phyloP scores from a whole-genome alignment of 2,113 vertebrate genomes.

The Syngnathoides biaculeatus region DNA sequence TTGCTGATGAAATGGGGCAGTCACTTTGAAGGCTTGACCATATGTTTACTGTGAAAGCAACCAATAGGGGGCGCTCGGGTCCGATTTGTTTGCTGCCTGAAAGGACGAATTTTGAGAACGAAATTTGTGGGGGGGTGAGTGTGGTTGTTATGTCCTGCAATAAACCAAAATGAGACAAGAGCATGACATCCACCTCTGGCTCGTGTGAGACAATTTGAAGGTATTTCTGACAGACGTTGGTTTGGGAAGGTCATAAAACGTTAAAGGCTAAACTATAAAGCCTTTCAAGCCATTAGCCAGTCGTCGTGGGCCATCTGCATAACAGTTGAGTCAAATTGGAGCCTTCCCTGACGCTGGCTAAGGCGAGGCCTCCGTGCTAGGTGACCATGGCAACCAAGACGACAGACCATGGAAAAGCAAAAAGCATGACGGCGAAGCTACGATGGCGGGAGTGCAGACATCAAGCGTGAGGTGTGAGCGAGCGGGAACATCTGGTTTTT shows the following conservation, averaged over 20 bases:
- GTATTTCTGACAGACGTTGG: background rate
- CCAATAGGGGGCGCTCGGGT: background rate
- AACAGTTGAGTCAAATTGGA: conserved; percentile 2
- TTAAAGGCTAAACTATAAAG: background rate
- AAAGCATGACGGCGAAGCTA: conserved; percentile 68
- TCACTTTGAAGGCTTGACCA: no score
- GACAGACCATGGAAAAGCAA: conserved; percentile 63
- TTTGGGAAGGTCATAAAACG: background rate
- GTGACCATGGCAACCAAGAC: conserved; percentile 58
- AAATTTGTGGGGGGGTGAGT: no score
- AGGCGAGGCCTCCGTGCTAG: conserved; percentile 23
- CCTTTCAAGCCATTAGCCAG: background rate
- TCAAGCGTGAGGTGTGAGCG: conserved; percentile 11
- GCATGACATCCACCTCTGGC: background rate
- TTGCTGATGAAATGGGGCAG: background rate
- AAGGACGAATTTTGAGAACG: background rate
- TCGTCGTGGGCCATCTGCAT: background rate
- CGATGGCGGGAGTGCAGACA: conserved; percentile 40
- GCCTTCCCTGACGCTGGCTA: conserved; percentile 49
- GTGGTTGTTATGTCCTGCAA: no score
- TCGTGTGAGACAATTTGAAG: background rate
- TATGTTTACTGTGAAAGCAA: no score
- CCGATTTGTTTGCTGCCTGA: background rate
- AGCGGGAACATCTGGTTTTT: background rate
- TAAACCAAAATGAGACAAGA: no score